A percentile compares a stretch with the other conserved stretches of the same genome.
Evolutionary conservation across 2,113 vertebrate species (phyloP).

Genomic region (Dolichallabes microphthalmus): DNA sequence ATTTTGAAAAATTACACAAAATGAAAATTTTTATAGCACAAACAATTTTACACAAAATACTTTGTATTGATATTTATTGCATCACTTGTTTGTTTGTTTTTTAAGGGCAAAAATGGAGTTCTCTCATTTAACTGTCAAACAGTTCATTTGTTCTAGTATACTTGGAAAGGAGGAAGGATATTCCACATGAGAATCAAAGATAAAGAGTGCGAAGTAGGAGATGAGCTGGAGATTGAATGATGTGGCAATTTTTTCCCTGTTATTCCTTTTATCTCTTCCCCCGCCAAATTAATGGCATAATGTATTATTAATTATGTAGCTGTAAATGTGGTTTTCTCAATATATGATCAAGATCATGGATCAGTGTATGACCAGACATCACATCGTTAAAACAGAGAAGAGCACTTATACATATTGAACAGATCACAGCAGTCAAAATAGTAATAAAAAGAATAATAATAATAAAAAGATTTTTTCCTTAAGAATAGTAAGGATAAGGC

Average conservation of each 20-base stretch:
- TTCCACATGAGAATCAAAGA: slow-evolving; percentile 17
- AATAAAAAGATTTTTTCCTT: not conserved
- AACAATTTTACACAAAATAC: too few relatives aligned
- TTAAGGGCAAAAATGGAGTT: too few relatives aligned
- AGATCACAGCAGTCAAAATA: not conserved
- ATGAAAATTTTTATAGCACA: too few relatives aligned
- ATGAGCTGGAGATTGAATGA: not conserved
- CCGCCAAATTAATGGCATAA: not conserved
- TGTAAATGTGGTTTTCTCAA: not conserved
- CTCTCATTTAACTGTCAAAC: too few relatives aligned
- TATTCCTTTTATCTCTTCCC: not conserved
- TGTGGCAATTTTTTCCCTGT: not conserved
- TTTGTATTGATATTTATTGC: too few relatives aligned
- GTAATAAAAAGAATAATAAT: too few relatives aligned
- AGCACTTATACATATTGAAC: not conserved
- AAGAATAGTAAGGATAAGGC: not conserved
- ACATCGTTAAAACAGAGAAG: not conserved
- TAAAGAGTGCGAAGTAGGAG: slow-evolving; percentile 15
- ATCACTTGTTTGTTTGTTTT: too few relatives aligned
- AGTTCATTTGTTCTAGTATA: not conserved
- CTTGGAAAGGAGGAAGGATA: slow-evolving; percentile 13
- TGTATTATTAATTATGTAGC: not conserved
- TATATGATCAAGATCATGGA: not conserved
- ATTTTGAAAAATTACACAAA: too few relatives aligned
- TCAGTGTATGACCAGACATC: not conserved